Base-by-base conservation (phyloP, 2,797 vertebrate species). In the Scleropages formosus region DNA sequence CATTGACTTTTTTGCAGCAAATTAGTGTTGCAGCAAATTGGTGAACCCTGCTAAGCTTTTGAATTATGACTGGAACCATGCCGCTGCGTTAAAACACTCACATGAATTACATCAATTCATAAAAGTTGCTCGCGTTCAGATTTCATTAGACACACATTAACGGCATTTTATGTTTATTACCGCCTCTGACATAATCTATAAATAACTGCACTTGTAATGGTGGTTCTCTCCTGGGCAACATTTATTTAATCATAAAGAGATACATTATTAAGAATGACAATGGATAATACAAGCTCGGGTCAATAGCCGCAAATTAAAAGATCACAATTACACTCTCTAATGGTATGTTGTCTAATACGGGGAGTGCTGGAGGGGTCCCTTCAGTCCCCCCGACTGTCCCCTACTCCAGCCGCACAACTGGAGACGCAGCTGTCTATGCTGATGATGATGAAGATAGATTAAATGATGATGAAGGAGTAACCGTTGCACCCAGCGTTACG, bases 61-160 rank as follows among this genome's bases (percentile, higher is more conserved):
- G 94, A 95, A 94, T 95, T 95, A 94, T 93, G 92, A 91, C 88
- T 78, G 90, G 90, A 94, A 92, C 89, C 89, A 91, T 79, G 89
- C 92, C 89, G 91, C 88, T 85, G 89, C 88, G 87, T 93, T 91
- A 91, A 91, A 94, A 93, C 91, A 93, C 91, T 92, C 91, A 88
- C 82, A 91, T 96, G 94, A 98, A 94, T 98, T 96, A 97, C 95
- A 96, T 95, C 92, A 94, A 95, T 98, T 96, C 94, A 94, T 94
- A 97, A 97, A 39, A 96, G 93, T 96, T 95, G 93, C 94, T 92
- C 92, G 90, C 94, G 95, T 98, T 95, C 94, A 93, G 93, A 96
- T 98, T 98, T 98, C 94, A 98, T 97, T 97, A 97, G 95, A 93
- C 84, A 93, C 93, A 93, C 95, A 97, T 99, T 97, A 98, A 94